Base-by-base conservation (phyloP, 1,140 invertebrate genomes). In the Odontomachus brunneus region DNA sequence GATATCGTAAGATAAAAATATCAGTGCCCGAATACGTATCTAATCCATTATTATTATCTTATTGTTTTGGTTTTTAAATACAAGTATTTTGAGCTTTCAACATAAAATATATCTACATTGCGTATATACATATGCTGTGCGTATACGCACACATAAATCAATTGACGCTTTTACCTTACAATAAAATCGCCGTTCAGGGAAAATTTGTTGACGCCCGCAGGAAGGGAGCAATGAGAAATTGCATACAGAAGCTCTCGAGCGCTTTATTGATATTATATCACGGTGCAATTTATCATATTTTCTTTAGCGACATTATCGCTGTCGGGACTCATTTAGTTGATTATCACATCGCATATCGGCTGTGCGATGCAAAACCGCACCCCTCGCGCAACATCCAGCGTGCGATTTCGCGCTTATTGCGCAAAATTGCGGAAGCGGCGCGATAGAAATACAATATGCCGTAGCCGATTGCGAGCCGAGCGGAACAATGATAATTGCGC, bases 321-420 rank as follows among this genome's bases (percentile, higher is more conserved):
- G 15, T 66, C 53, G 38, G 9, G 38, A 14, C 29, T 65, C 29
- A 38, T 53, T 76, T 53, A n/a, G 2, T 51, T 53, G 60, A 76
- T 76, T 38, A 53, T 74, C 19, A 53, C 48, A 3, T 38, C 29
- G n/a, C 11, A 76, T 76, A 66, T 55, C 19, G 4, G 48, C 1
- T 19, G 22, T 55, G 1, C 53, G n/a, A n/a, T n/a, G 66, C 29
- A 33, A 76, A 53, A 66, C 38, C 66, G 49, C 26, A 2, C 65
- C 49, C 24, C n/a, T 51, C 53, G 33, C n/a, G 29, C 33, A 76
- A 76, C 17, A 55, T 76, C n/a, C 66, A 76, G 53, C n/a, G n/a
- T n/a, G n/a, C 38, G 29, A 66, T 55, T 76, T 55, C 38, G 38
- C 48, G 19, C 11, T 55, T 59, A 55, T 24, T 38, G 29, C 15